Evolutionary conservation across 2,888 invertebrate species (phyloP).

Genomic region (Pilophorus perplexus): DNA sequence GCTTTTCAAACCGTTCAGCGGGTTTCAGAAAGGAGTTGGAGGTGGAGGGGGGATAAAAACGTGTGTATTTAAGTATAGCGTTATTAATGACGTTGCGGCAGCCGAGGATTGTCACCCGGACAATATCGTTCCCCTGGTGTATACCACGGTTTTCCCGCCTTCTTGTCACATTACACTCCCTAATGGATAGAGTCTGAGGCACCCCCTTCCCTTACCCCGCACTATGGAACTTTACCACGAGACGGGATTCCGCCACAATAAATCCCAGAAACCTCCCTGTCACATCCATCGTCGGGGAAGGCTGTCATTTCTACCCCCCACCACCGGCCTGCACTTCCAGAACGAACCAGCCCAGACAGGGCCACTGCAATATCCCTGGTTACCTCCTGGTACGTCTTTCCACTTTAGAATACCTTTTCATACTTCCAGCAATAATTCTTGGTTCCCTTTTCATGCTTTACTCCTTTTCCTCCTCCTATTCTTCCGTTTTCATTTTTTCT

Average conservation of each 20-base stretch:
- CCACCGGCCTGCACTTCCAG: not conserved
- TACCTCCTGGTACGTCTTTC: conserved; percentile 21
- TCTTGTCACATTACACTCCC: conserved; percentile 26
- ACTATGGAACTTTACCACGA: no score
- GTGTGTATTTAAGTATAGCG: conserved; percentile 25
- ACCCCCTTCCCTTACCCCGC: not conserved
- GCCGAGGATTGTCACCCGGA: conserved; percentile 6
- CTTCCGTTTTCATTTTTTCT: conserved; percentile 13
- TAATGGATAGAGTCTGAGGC: conserved; percentile 29
- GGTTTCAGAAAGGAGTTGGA: not conserved
- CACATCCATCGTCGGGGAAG: conserved; percentile 17
- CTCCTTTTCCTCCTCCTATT: conserved; percentile 8
- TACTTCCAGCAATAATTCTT: conserved; percentile 23
- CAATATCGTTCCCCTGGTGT: no score
- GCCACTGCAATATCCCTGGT: conserved; percentile 7
- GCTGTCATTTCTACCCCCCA: not conserved
- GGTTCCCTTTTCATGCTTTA: conserved; percentile 21
- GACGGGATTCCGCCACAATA: conserved; percentile 14
- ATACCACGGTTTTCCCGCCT: not conserved
- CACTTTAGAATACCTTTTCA: conserved; percentile 29
- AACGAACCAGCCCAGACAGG: no score
- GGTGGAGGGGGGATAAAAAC: conserved; percentile 19
- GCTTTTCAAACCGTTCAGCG: conserved; percentile 1
- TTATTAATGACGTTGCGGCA: conserved; percentile 26
- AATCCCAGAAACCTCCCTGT: conserved; percentile 24